Evolutionary conservation across 2,888 invertebrate species (phyloP), one percentile per base, ranked within the genome.

Genomic region (Acronicta leporina): DNA sequence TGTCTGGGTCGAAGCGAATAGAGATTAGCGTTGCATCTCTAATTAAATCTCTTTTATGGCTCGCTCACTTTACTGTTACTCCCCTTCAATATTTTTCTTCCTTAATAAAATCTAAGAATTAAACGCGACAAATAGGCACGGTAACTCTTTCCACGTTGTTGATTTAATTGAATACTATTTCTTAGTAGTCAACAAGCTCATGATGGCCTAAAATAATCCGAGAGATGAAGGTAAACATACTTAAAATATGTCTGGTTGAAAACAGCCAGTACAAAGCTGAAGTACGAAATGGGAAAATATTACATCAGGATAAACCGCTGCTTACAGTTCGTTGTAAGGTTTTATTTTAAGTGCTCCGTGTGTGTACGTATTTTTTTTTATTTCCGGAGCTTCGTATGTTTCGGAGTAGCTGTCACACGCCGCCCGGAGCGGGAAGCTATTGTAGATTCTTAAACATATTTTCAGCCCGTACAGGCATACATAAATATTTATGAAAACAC

Each of bases 401-500:
- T 79, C 71, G 65, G 82, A 83, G 81, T 79, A 79, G 86, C 82
- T 87, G 87, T 87, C 87, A 86, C 76, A 75, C 73, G 77, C 72
- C 65, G 74, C 72, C 68, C 63, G 73, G 63, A 77, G 73, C 75
- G 74, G 76, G 63, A 72, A 78, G 75, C 80, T 75, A 81, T 83
- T 81, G 83, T 86, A 75, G 67, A 76, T 82, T 77, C 78, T 87
- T 80, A 78, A 84, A 83, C 81, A 86, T 83, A 85, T 86, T 84
- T 87, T 81, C 75, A 77, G 73, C 53, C 73, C 35, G 73, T 68
- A 73, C 73, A 67, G 61, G 72, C 75, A 75, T 73, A n/a, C n/a
- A 79, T 88, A 87, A 86, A 90, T 87, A 88, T 90, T 87, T 89
- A 89, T 87, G 87, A 85, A 84, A 84, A 80, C 79, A 73, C 79